Conservation (phyloP, 2,888 invertebrate genomes). For the Hyles lineata region DNA sequence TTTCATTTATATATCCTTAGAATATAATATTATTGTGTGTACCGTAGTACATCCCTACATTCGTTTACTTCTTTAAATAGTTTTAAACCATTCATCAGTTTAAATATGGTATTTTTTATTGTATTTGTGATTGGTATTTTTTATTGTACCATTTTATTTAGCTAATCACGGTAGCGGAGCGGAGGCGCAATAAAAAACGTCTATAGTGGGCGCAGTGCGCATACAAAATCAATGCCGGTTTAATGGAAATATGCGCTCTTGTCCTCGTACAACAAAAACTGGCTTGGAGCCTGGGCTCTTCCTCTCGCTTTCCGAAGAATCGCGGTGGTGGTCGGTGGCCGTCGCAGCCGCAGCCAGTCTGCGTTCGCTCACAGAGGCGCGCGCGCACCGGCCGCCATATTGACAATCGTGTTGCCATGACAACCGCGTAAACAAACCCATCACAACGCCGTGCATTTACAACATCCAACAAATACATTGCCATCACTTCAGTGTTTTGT, state of each 20-base stretch:
- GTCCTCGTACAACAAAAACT: conserved; percentile 79
- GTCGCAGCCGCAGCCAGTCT: conserved; percentile 69
- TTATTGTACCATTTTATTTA: neutral
- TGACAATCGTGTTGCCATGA: conserved; percentile 77
- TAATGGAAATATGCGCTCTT: conserved; percentile 64
- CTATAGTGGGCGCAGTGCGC: conserved; percentile 46
- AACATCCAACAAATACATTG: conserved; percentile 12
- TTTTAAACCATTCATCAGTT: neutral
- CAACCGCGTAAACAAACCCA: conserved; percentile 73
- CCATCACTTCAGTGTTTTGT: conserved; percentile 23
- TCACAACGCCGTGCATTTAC: conserved; percentile 31
- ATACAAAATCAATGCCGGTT: conserved; percentile 57
- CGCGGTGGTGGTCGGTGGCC: conserved; percentile 70
- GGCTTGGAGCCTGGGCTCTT: conserved; percentile 71
- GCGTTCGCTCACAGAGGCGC: conserved; percentile 71
- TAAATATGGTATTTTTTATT: neutral
- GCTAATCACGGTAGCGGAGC: neutral
- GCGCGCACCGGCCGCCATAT: conserved; percentile 78
- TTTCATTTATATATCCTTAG: neutral
- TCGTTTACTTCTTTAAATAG: neutral
- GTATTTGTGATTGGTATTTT: too few species aligned
- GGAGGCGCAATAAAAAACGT: conserved; percentile 4
- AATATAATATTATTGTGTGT: neutral
- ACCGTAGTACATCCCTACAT: too few species aligned
- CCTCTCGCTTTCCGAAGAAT: conserved; percentile 77